A percentile compares a stretch with the other conserved stretches of the same genome.
Conservation (phyloP, 1,140 invertebrate genomes). For the Cyclina sinensis region DNA sequence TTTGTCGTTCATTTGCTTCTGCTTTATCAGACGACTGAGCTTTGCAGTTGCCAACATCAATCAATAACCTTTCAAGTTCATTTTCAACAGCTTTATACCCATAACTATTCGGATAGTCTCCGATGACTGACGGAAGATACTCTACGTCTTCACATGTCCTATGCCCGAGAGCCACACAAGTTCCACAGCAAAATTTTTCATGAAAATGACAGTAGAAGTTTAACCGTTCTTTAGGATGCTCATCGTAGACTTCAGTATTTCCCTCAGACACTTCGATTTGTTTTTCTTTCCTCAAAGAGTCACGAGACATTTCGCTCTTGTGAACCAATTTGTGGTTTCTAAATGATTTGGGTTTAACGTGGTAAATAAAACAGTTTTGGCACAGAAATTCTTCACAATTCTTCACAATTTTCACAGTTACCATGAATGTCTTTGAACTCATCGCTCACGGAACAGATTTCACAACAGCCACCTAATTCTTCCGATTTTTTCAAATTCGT, state of each 20-base stretch:
- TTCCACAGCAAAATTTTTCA: neutral
- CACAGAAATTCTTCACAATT: conserved; percentile 9
- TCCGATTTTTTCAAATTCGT: neutral
- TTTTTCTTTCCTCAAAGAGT: no score
- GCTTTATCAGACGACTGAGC: neutral
- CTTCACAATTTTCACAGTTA: conserved; percentile 27
- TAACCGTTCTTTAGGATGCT: neutral
- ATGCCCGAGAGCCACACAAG: neutral
- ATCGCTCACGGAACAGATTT: neutral
- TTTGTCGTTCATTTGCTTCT: neutral
- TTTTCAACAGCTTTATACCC: neutral
- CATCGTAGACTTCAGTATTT: neutral
- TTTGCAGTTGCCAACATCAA: neutral
- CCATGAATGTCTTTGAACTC: neutral
- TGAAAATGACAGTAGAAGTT: neutral
- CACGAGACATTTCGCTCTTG: neutral
- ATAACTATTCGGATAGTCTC: neutral
- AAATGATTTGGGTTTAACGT: conserved; percentile 11
- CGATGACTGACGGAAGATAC: neutral
- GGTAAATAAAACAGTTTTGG: conserved; percentile 6
- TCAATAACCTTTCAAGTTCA: neutral
- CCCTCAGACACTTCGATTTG: no score
- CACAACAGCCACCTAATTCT: neutral
- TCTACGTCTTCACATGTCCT: neutral
- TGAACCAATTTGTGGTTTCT: neutral